Evolutionary conservation across 1,140 invertebrate species (phyloP).

Genomic region (Drosophila rufa): DNA sequence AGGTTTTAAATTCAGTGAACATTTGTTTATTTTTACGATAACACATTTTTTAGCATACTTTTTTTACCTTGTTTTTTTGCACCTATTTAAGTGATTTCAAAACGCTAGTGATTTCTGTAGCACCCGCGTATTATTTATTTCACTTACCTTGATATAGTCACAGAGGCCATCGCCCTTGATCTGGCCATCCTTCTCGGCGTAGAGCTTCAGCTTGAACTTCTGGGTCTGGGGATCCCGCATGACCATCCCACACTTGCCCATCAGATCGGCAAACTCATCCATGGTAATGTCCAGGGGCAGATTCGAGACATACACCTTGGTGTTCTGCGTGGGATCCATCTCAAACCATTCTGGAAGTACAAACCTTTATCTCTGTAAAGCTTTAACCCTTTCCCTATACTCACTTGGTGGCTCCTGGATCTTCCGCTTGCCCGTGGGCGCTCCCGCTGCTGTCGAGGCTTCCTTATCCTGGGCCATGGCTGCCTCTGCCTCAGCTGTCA

Average conservation of each 20-base stretch:
- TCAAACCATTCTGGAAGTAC: constrained; percentile 94
- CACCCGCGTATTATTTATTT: constrained; percentile 1
- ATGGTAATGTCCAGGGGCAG: constrained; percentile 95
- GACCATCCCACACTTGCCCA: constrained; percentile 98
- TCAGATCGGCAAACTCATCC: constrained; percentile 95
- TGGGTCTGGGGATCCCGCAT: constrained; percentile 93
- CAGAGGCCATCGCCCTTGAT: constrained; percentile 98
- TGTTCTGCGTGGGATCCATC: constrained; percentile 95
- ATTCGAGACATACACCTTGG: constrained; percentile 98
- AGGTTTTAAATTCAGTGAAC: too few species aligned
- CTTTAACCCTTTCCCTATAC: not conserved
- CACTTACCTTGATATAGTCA: constrained; percentile 96
- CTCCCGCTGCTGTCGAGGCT: constrained; percentile 27
- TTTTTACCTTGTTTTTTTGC: too few species aligned
- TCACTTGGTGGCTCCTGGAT: constrained; percentile 85
- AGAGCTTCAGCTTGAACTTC: constrained; percentile 97
- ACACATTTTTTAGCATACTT: too few species aligned
- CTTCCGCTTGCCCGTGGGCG: constrained; percentile 82
- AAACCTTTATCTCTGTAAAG: not conserved
- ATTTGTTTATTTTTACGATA: too few species aligned
- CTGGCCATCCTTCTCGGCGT: constrained; percentile 92
- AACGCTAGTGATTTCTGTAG: too few species aligned
- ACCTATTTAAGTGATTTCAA: too few species aligned
- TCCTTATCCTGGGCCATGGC: constrained; percentile 69
- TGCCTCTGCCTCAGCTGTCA: constrained; percentile 74